A percentile compares a stretch with the other conserved stretches of the same genome.
Evolutionary conservation across 23 tunicate genomes (phyloP).

Genomic region (Phallusia fumigata): DNA sequence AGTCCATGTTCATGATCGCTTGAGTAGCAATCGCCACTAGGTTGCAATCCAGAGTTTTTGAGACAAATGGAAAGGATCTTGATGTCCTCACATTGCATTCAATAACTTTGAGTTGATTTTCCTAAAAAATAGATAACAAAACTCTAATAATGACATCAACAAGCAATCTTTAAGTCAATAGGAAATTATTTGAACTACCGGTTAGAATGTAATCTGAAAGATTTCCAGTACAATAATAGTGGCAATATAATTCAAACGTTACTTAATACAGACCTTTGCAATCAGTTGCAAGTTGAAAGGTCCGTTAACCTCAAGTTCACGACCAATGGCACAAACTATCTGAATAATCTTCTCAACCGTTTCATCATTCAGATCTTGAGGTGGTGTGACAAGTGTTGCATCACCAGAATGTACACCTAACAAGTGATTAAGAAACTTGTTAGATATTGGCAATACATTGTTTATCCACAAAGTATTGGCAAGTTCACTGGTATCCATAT

Average conservation of each 20-base stretch:
- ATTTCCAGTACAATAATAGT: too few relatives aligned
- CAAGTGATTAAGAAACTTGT: background rate
- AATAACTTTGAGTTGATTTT: slow-evolving; percentile 89
- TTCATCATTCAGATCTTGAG: slow-evolving; percentile 88
- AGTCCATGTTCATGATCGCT: slow-evolving; percentile 67
- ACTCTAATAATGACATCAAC: too few relatives aligned
- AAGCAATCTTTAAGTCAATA: too few relatives aligned
- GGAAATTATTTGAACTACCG: too few relatives aligned
- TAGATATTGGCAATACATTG: too few relatives aligned
- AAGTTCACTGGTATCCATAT: too few relatives aligned
- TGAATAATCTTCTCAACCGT: slow-evolving; percentile 78
- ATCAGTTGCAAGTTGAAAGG: slow-evolving; percentile 92
- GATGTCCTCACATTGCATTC: slow-evolving; percentile 95
- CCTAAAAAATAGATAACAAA: slow-evolving; percentile 22
- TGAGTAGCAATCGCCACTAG: slow-evolving; percentile 87
- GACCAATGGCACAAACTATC: slow-evolving; percentile 81
- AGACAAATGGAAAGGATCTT: slow-evolving; percentile 92
- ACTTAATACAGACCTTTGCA: slow-evolving; percentile 81
- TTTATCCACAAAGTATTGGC: too few relatives aligned
- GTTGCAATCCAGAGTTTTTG: slow-evolving; percentile 84
- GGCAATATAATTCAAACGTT: too few relatives aligned
- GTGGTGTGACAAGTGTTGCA: slow-evolving; percentile 91
- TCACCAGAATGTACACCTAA: slow-evolving; percentile 94
- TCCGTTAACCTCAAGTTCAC: slow-evolving; percentile 87
- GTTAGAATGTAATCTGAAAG: too few relatives aligned